A percentile compares a stretch with the other conserved stretches of the same genome.
phyloP scores from a whole-genome alignment of 2,797 vertebrate species.

The Propithecus deckenii region DNA sequence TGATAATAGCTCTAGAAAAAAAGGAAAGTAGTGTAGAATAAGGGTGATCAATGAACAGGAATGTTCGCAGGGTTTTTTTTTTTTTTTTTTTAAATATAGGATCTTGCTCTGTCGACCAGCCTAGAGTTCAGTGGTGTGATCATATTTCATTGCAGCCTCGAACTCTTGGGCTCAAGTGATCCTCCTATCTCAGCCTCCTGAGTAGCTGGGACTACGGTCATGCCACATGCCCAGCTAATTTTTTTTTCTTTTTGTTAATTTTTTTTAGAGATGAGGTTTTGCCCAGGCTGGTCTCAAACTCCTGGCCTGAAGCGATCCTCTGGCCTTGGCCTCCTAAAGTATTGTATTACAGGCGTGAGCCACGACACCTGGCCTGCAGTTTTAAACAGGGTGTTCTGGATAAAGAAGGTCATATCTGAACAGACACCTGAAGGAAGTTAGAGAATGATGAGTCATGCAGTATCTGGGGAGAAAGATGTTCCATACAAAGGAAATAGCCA shows the following conservation, averaged over 20 bases:
- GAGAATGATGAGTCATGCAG: not conserved
- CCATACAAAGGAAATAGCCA: not conserved
- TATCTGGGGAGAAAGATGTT: not conserved
- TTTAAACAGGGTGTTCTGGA: not conserved
- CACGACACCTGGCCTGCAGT: not conserved
- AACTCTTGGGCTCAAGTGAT: not conserved
- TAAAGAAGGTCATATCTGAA: not conserved
- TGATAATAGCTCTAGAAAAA: not conserved
- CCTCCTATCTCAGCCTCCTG: not conserved
- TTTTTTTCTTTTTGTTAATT: not conserved
- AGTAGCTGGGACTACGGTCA: not conserved
- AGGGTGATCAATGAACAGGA: not conserved
- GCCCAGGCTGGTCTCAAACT: not conserved
- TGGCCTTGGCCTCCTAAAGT: not conserved
- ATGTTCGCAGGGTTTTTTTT: not conserved
- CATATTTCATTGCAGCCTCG: not conserved
- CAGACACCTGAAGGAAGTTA: slow-evolving; percentile 12
- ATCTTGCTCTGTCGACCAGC: not conserved
- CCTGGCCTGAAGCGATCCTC: not conserved
- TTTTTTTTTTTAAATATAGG: not conserved
- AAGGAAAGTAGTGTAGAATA: slow-evolving; percentile 14
- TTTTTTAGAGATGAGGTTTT: not conserved
- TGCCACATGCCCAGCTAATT: not conserved
- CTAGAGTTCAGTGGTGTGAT: not conserved
- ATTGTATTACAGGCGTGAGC: not conserved